A percentile compares a stretch with the other conserved stretches of the same genome.
Evolutionary conservation across 2,888 invertebrate genomes (phyloP).

Genomic region (Gymnocheta viridis): DNA sequence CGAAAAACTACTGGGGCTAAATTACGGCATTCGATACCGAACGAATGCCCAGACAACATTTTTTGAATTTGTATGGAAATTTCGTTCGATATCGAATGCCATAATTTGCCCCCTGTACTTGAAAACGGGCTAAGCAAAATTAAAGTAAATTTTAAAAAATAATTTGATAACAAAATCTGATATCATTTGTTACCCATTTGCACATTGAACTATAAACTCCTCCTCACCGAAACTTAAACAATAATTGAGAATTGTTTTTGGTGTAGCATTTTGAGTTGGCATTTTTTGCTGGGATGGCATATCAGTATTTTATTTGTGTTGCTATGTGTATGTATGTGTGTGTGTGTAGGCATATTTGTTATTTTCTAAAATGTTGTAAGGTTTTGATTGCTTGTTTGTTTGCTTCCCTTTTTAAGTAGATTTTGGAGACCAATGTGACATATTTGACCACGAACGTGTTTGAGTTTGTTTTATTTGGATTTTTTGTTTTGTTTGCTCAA

Average conservation of each 20-base stretch:
- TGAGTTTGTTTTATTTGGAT: slow-evolving; percentile 36
- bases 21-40: too few species aligned
- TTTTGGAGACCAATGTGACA: slow-evolving; percentile 67
- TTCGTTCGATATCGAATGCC: too few species aligned
- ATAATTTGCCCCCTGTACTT: too few species aligned
- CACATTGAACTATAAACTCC: too few species aligned
- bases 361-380: slow-evolving; percentile 68
- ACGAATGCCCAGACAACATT: too few species aligned
- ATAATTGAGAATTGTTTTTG: background rate
- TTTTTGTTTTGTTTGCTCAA: slow-evolving; percentile 31
- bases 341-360: slow-evolving; percentile 48
- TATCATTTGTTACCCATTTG: too few species aligned
- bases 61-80: too few species aligned
- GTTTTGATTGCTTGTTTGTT: slow-evolving; percentile 68
- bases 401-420: slow-evolving; percentile 67
- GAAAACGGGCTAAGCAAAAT: too few species aligned
- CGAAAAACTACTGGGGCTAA: too few species aligned
- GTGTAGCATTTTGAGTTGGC: background rate
- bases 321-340: background rate
- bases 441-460: slow-evolving; percentile 70
- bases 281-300: background rate
- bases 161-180: too few species aligned
- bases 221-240: too few species aligned
- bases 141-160: too few species aligned
- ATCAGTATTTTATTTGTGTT: background rate